Base-by-base conservation (phyloP, 2,113 vertebrate species). In the Ammodytes dubius region DNA sequence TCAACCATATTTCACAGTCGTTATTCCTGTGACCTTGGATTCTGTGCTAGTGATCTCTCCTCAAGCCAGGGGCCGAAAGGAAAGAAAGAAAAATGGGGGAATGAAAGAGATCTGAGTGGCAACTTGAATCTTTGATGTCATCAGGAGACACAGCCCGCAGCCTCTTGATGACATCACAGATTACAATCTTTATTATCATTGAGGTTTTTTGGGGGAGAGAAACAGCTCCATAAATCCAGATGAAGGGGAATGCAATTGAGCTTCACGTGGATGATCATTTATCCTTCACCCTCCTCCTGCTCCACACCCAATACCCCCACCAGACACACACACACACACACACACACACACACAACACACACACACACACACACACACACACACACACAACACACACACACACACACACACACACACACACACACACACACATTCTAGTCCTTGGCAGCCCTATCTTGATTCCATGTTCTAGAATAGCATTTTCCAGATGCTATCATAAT, bases 151-250 rank as follows among this genome's bases (percentile, higher is more conserved):
- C 43, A 13, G 66, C 81, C 81, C 40, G 75, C 85, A 90, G 90
- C 85, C 45, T 82, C 75, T 70, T 92, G 92, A 90, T 88, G 88
- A 90, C 88, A 90, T 92, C 90, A 91, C 77, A 77, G 69, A 77
- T 74, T 40, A 52, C 69, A 82, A 64, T 39, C 14, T 27, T 7
- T 17, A 17, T 50, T 58, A 58, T 35, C 5, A 65, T 27, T 61
- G 74, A 12, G 17, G 70, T 77, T 76, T 65, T 75, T 66, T 59
- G 45, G 4, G 64, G 67, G 19, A 42, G 19, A 42, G 39, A 64
- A 66, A n/a, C 12, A 0, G 13, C 17, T 57, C 13, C 42, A 15
- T 35, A 81, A 46, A 81, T 45, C n/a, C 46, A 69, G 35, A 68
- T 70, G 54, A 5, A 78, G 19, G 58, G 67, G 74, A 78, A 75